These are phyloP conservation scores for Sylvilagus floridanus DNA, from an alignment of 2,797 vertebrate species.

Conservation along the genomic window DNA sequence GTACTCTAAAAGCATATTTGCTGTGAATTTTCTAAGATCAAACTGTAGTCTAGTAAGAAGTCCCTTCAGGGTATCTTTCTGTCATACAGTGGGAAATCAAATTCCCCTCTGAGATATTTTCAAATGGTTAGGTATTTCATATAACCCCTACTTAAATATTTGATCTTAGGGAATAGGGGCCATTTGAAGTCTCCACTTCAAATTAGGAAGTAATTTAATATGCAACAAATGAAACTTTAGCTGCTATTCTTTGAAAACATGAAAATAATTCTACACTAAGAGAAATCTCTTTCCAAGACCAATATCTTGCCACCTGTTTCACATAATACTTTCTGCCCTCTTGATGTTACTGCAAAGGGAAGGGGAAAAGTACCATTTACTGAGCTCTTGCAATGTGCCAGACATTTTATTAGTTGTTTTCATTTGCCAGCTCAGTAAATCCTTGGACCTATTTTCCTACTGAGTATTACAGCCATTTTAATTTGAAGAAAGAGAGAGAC, in stretches of 20 bases:
- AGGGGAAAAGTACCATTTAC: conserved; percentile 26
- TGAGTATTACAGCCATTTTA: background rate
- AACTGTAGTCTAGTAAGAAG: conserved; percentile 30
- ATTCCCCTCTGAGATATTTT: conserved; percentile 53
- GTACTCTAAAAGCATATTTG: conserved; percentile 48
- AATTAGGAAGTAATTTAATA: conserved; percentile 59
- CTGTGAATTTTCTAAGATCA: conserved; percentile 66
- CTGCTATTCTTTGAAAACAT: conserved; percentile 52
- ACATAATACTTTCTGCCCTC: conserved; percentile 33
- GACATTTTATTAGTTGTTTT: conserved; percentile 60
- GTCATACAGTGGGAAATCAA: background rate
- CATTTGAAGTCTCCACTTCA: conserved; percentile 57
- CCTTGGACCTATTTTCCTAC: conserved; percentile 43
- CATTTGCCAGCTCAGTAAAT: conserved; percentile 46
- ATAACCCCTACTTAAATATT: conserved; percentile 71
- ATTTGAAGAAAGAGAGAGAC: conserved; percentile 33
- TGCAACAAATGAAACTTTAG: conserved; percentile 44
- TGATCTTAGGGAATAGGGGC: conserved; percentile 40
- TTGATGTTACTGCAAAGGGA: conserved; percentile 1
- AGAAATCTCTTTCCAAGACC: conserved; percentile 18
- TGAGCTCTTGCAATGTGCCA: background rate
- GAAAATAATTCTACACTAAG: conserved; percentile 40
- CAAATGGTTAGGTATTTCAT: conserved; percentile 59
- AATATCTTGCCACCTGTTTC: conserved; percentile 40
- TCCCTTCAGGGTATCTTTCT: conserved; percentile 31